phyloP scores from a whole-genome alignment of 2,888 invertebrate genomes.

The Platerodrilus igneus region DNA sequence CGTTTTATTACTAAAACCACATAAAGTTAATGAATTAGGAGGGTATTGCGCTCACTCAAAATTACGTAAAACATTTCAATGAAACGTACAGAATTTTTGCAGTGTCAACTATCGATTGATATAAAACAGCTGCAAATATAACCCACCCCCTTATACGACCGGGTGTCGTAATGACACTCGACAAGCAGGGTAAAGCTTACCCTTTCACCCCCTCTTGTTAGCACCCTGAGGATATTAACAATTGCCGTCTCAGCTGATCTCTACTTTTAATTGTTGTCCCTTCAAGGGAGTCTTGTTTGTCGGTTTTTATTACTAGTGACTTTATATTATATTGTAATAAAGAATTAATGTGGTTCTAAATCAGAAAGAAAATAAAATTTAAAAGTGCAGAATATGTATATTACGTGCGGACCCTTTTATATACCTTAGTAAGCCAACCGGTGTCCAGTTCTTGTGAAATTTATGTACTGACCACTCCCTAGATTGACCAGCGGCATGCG shows the following conservation, averaged over 20 bases:
- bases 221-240: slow-evolving; percentile 42
- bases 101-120: too few species aligned
- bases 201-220: slow-evolving; percentile 38
- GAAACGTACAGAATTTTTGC: too few species aligned
- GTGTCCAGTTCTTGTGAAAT: slow-evolving; percentile 36
- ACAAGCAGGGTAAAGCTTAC: slow-evolving; percentile 32
- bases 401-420: slow-evolving; percentile 11
- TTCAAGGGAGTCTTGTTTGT: slow-evolving; percentile 34
- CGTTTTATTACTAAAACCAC: too few species aligned
- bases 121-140: slow-evolving; percentile 38
- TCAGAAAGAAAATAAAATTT: neutral
- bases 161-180: slow-evolving; percentile 47
- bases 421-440: slow-evolving; percentile 34
- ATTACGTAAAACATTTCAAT: too few species aligned
- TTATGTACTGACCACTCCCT: slow-evolving; percentile 45
- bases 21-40: too few species aligned
- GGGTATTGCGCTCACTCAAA: too few species aligned
- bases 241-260: slow-evolving; percentile 31
- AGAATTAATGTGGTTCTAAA: too few species aligned
- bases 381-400: slow-evolving; percentile 2
- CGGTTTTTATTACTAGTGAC: slow-evolving; percentile 20
- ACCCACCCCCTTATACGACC: slow-evolving; percentile 40
- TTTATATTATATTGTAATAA: too few species aligned
- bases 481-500: slow-evolving; percentile 43
- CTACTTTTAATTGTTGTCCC: slow-evolving; percentile 31